Evolutionary conservation across 2,888 invertebrate species (phyloP), one percentile per base, ranked within the genome.

Genomic region (Drosophila suboccidentalis): DNA sequence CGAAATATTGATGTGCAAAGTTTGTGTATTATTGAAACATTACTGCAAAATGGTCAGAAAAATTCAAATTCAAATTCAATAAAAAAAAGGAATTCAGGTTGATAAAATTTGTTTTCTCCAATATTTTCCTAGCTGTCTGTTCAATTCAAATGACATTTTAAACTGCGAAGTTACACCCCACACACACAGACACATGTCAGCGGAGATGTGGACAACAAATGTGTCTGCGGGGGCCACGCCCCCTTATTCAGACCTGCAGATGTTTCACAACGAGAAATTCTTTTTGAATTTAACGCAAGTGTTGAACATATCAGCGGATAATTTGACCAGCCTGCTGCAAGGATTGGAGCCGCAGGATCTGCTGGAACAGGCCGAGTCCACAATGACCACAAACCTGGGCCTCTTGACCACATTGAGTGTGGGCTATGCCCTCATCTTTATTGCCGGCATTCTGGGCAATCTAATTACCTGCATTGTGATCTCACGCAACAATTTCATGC

Each of bases 391-490:
- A 6, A 63, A 51, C 32, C 64, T 91, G 74, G 81, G 90, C 3
- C 71, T 92, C 22, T 39, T 92, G 64, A 79, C 87, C 47, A 87
- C 96, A 0, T 94, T 97, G 77, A 96, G 96, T 3, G 93, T 96
- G n/a, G 94, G 96, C 68, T 97, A 97, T 92, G 93, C 94, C 0
- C 74, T 93, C 47, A 93, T 93, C 68, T 93, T 93, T 69, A 91
- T 97, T 2, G 95, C 95, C 1, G 97, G 97, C 2, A 92, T 97
- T 1, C 92, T 97, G 43, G 97, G 97, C 1, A 98, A 98, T 92
- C 93, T 96, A 55, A 95, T 96, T 83, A 97, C 97, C 9, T 97
- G 97, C 91, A 93, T 97, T 75, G 97, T 98, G 53, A 97, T 98
- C 81, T 94, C 95, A 22, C 94, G 95, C 50, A 97, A 97, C 92